phyloP scores from a whole-genome alignment of 1,140 invertebrate species.

The Akabosia matsudoensis region DNA sequence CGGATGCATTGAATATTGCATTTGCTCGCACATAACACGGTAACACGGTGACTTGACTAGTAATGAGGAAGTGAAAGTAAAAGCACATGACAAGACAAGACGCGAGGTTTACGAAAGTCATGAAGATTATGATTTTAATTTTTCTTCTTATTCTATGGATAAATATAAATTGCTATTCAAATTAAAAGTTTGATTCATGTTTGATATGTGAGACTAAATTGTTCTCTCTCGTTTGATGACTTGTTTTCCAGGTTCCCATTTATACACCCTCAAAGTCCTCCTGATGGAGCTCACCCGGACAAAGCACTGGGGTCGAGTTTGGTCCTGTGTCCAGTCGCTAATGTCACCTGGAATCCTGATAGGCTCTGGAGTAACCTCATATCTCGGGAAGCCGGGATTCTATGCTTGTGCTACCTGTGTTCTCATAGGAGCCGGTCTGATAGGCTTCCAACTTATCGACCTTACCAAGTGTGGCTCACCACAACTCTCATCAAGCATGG shows the following conservation, averaged over 20 bases:
- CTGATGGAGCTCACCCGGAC: constrained; percentile 45
- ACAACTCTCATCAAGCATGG: constrained; percentile 30
- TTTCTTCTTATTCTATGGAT: too few relatives aligned
- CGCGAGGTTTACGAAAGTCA: too few relatives aligned
- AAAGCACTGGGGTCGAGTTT: constrained; percentile 46
- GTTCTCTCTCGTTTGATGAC: neutral
- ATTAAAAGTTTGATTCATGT: neutral
- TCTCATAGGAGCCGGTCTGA: constrained; percentile 38
- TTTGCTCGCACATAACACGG: too few relatives aligned
- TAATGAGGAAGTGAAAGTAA: too few relatives aligned
- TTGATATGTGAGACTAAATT: neutral
- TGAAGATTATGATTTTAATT: too few relatives aligned
- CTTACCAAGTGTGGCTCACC: constrained; percentile 43
- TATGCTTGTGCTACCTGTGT: constrained; percentile 45
- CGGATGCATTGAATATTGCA: too few relatives aligned
- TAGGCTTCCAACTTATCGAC: constrained; percentile 43
- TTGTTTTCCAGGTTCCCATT: constrained; percentile 40
- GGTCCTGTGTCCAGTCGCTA: constrained; percentile 38
- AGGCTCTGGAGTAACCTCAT: constrained; percentile 36
- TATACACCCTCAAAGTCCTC: constrained; percentile 45
- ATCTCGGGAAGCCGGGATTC: constrained; percentile 41
- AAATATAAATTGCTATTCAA: neutral
- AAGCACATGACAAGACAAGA: too few relatives aligned
- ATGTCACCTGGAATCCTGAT: constrained; percentile 42
- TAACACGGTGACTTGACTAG: too few relatives aligned